Base-by-base conservation (phyloP, 2,888 invertebrate genomes). In the Chirona hameri region DNA sequence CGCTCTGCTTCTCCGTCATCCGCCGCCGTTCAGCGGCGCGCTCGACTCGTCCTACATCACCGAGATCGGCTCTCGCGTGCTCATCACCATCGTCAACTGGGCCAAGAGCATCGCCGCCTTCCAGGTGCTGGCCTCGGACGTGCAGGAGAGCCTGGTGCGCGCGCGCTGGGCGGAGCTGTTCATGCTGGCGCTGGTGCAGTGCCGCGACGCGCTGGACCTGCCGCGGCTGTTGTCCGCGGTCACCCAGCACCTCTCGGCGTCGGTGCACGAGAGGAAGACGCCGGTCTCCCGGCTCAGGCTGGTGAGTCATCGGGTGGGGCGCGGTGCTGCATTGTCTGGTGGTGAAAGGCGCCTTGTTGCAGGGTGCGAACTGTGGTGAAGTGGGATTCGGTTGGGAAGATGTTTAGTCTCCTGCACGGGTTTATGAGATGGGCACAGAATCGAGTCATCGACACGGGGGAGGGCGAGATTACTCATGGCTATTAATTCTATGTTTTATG, bases 101-200 rank as follows among this genome's bases (percentile, higher is more conserved):
- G 92, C 95, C 82, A 91, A 93, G 85, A 93, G 94, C 86, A 92
- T 97, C 86, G 93, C 94, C 48, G 93, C 93, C 79, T 96, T 95
- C 88, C 92, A 93, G 86, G 52, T 80, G 52, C 55, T 80, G 80
- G 80, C 80, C 83, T 91, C 92, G 83, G 95, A 96, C 84, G 91
- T 93, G 82, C 96, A 98, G 90, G 93, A 94, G 85, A 91, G 92
- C 0, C 89, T 98, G 72, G 91, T 98, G 84, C 93, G 95, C 87
- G 92, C 93, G 83, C 94, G 95, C 86, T 99, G 98, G 98, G 93
- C 96, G 83, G 96, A 97, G 87, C 88, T 99, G 84, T 95, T 99
- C 88, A 93, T 94, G 1, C 90, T 99, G 57, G 97, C 97, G 0
- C 90, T 99, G 85, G 94, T 96, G 21, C 96, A 97, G 89, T 95